Evolutionary conservation across 1,140 invertebrate species (phyloP).

Genomic region (Zophobas morio): DNA sequence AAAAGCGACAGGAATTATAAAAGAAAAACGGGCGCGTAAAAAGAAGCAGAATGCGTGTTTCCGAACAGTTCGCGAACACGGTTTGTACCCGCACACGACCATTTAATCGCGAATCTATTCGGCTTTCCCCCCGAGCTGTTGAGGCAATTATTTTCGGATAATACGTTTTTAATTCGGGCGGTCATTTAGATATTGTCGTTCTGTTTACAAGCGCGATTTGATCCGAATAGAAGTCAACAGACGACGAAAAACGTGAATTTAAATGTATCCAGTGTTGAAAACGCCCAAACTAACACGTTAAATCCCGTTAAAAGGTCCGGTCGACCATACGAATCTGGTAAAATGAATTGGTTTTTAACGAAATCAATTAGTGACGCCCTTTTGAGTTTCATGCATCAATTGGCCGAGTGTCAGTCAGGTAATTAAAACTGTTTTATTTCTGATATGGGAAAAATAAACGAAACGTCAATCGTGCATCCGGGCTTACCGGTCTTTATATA

Average conservation of each 20-base stretch:
- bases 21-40: background rate
- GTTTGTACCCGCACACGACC: slow-evolving; percentile 23
- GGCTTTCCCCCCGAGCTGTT: background rate
- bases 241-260: slow-evolving; percentile 6
- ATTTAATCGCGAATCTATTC: slow-evolving; percentile 13
- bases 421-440: background rate
- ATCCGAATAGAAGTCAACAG: slow-evolving; percentile 6
- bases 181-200: slow-evolving; percentile 10
- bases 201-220: slow-evolving; percentile 24
- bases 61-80: background rate
- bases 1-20: slow-evolving; percentile 31
- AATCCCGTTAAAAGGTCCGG: slow-evolving; percentile 22
- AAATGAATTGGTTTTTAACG: slow-evolving; percentile 1
- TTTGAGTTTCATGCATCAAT: slow-evolving; percentile 16
- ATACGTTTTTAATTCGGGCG: slow-evolving; percentile 25
- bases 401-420: background rate
- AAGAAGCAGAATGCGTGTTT: too few relatives aligned
- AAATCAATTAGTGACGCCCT: slow-evolving; percentile 19
- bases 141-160: slow-evolving; percentile 32
- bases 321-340: background rate
- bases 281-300: slow-evolving; percentile 1
- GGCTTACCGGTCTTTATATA: background rate
- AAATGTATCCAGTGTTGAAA: background rate
- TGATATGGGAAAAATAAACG: background rate
- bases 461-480: background rate